Evolutionary conservation across 53 echinoderm and acorn worm genomes (phyloP), one percentile per base, ranked within the genome.

Genomic region (Paracentrotus lividus): DNA sequence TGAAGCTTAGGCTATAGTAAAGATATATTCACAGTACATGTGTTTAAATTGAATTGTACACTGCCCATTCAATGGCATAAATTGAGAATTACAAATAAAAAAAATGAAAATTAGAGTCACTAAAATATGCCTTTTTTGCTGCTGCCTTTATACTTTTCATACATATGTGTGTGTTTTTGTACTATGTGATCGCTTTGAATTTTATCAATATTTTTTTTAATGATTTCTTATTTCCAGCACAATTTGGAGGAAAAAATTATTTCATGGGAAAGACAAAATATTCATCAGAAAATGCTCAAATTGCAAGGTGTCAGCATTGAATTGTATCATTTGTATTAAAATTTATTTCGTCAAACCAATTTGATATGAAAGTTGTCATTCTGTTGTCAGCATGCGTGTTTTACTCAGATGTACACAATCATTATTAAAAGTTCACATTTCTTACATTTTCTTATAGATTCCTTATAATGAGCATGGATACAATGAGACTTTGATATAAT

Each of bases 131-230:
- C 81, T 81, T 84, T 86, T 16, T 15, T n/a, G 34, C 57, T 85
- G 86, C 86, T 86, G 86, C 86, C 86, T 86, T 86, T 56, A n/a
- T n/a, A 86, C 38, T 86, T 53, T 85, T 34, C 9, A 85, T 44
- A n/a, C n/a, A 26, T 85, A 20, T 86, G 85, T 85, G 85, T 85
- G 86, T 86, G 81, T 81, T 81, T n/a, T 45, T 81, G 81, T 81
- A 81, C 81, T 81, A 44, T 49, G 4, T 45, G 26, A 47, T 47
- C 27, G 27, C 47, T 81, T 1, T 47, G 12, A 81, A 26, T 49
- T 81, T 81, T 47, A 81, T 29, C 32, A 26, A 81, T 81, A 45
- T 23, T 0, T 81, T 81, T 76, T 76, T 12, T 47, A 13, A 81
- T 81, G 47, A 3, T 47, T 57, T 81, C 12, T 81, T 47, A 9